A percentile compares a stretch with the other conserved stretches of the same genome.
These are phyloP conservation scores for Phyllotis vaccarum DNA, from an alignment of 2,797 vertebrate genomes.

Conservation along the genomic window DNA sequence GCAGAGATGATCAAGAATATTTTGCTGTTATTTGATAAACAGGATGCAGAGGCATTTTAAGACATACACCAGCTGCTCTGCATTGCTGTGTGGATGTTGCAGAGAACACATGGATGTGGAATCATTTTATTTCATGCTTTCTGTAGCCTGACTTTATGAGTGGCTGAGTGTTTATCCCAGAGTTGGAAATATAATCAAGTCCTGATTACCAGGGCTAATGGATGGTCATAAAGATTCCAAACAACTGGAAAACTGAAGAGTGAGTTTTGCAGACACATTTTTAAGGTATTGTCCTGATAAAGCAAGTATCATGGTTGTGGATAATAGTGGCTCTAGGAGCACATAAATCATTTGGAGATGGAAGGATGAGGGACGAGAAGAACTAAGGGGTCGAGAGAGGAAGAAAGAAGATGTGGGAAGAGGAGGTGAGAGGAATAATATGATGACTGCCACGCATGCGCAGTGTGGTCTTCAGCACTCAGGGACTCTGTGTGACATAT, in stretches of 20 bases:
- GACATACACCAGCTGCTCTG: background rate
- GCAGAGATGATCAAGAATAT: background rate
- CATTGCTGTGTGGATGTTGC: background rate
- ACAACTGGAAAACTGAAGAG: background rate
- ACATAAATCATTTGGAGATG: background rate
- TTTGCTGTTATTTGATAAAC: background rate
- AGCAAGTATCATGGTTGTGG: background rate
- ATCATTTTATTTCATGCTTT: background rate
- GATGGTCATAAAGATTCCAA: conserved; percentile 10
- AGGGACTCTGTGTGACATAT: background rate
- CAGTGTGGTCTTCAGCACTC: background rate
- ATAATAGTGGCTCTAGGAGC: background rate
- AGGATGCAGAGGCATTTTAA: background rate
- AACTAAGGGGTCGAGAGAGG: background rate
- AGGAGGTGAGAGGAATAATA: background rate
- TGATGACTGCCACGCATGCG: background rate
- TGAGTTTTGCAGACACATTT: background rate
- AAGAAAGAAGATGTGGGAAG: too few species aligned
- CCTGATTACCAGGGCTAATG: background rate
- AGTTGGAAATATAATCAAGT: background rate
- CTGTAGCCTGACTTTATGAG: background rate
- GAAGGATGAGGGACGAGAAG: background rate
- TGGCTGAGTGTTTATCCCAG: background rate
- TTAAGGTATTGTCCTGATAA: background rate
- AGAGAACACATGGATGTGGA: background rate